These are phyloP conservation scores for Bicyclus anynana DNA, from an alignment of 1,140 invertebrate genomes.

Conservation along the genomic window DNA sequence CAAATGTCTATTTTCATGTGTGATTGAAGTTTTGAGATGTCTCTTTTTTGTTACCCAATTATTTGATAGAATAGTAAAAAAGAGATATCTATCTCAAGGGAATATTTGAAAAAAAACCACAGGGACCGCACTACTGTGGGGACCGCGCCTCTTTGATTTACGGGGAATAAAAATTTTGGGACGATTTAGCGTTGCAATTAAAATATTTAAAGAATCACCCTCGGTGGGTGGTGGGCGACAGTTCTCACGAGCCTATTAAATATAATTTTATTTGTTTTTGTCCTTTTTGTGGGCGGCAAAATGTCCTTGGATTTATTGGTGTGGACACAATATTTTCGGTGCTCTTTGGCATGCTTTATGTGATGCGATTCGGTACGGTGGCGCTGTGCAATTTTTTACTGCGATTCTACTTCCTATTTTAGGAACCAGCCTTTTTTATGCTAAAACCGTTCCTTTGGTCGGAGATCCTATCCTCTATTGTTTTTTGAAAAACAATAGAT, in stretches of 20 bases:
- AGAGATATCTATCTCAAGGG: constrained; percentile 14
- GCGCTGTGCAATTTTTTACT: constrained; percentile 17
- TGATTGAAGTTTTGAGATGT: neutral
- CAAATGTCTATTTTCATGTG: neutral
- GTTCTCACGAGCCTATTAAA: constrained; percentile 74
- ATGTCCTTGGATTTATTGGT: constrained; percentile 47
- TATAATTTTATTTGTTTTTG: constrained; percentile 72
- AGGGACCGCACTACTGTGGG: constrained; percentile 53
- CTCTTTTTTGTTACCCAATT: neutral
- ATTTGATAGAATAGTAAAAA: constrained; percentile 10
- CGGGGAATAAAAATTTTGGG: constrained; percentile 64
- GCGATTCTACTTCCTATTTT: constrained; percentile 9
- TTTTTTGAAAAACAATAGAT: neutral
- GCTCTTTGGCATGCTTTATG: constrained; percentile 50
- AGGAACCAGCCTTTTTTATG: neutral
- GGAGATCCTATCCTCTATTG: too few species aligned
- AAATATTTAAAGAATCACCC: constrained; percentile 68
- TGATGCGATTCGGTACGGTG: constrained; percentile 33
- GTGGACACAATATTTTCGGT: constrained; percentile 37
- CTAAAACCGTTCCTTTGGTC: neutral
- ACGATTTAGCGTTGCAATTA: constrained; percentile 69
- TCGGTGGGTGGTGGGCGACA: constrained; percentile 73
- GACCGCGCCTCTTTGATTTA: constrained; percentile 68
- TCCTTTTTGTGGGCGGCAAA: constrained; percentile 40
- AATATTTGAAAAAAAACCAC: constrained; percentile 15